These are phyloP conservation scores for Drosophila punjabiensis DNA, from an alignment of 1,140 invertebrate species.

Conservation along the genomic window DNA sequence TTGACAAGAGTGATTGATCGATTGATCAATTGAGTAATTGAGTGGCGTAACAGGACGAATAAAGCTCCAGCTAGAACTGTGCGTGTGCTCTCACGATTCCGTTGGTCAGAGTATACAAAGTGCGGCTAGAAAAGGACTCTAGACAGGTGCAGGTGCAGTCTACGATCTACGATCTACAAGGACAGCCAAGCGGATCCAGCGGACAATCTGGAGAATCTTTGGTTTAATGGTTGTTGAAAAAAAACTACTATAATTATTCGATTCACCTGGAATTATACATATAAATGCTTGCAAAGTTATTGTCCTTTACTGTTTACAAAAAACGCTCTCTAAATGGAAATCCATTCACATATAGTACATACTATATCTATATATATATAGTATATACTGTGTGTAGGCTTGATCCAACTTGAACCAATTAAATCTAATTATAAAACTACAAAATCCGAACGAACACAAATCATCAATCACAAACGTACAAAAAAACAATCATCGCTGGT, in stretches of 20 bases:
- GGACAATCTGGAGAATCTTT: constrained; percentile 18
- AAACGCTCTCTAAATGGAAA: constrained; percentile 47
- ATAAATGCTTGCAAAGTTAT: constrained; percentile 79
- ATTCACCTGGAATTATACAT: constrained; percentile 23
- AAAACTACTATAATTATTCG: constrained; percentile 19
- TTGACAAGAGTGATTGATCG: not conserved
- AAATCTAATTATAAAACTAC: constrained; percentile 49
- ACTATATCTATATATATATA: not conserved
- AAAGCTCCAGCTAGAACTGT: constrained; percentile 34
- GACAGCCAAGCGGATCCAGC: constrained; percentile 14
- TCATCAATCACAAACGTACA: constrained; percentile 40
- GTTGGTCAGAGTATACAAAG: constrained; percentile 32
- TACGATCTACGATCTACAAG: constrained; percentile 6
- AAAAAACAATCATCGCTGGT: constrained; percentile 27
- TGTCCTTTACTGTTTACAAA: constrained; percentile 65
- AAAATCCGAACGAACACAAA: constrained; percentile 44
- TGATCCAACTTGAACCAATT: constrained; percentile 47
- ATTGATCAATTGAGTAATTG: constrained; percentile 10
- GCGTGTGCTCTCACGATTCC: constrained; percentile 36
- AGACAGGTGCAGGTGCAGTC: constrained; percentile 9
- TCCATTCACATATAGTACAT: not conserved
- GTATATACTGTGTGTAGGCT: constrained; percentile 6
- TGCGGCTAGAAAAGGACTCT: constrained; percentile 25
- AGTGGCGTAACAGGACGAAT: constrained; percentile 22
- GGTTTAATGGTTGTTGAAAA: not conserved